phyloP scores from a whole-genome alignment of 2,113 vertebrate species.

The Petromus typicus region DNA sequence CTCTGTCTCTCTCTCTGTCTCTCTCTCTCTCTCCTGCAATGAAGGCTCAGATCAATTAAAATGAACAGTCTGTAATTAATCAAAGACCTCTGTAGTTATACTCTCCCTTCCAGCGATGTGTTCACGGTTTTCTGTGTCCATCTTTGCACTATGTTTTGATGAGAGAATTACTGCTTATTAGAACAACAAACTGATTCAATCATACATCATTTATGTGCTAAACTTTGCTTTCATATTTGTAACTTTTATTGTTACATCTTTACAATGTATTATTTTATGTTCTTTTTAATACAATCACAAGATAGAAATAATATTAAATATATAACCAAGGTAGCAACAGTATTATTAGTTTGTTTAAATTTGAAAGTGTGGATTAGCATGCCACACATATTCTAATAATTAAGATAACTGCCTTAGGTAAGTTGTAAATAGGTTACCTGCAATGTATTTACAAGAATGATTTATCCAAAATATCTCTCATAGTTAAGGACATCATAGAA shows the following conservation, averaged over 20 bases:
- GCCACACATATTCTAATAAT: background rate
- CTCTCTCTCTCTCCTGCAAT: background rate
- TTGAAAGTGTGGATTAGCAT: background rate
- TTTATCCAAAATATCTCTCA: background rate
- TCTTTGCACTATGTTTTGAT: background rate
- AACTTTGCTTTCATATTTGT: background rate
- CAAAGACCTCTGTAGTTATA: background rate
- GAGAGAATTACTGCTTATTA: background rate
- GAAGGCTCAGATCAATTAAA: background rate
- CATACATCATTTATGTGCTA: background rate
- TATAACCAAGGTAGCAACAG: slow-evolving; percentile 13
- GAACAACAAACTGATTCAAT: background rate
- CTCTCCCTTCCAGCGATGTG: background rate
- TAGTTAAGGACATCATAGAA: background rate
- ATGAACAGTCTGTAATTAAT: background rate
- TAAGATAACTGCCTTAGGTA: background rate
- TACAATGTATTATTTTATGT: background rate
- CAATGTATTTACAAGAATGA: background rate
- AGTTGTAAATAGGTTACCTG: background rate
- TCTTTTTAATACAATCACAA: background rate
- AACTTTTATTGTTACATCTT: background rate
- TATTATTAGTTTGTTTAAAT: background rate
- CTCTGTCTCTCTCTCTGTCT: too few relatives aligned
- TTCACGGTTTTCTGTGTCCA: background rate
- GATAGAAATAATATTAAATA: too few relatives aligned